Percentiles rank a stretch among this genome's conserved stretches.
Evolutionary conservation across 2,888 invertebrate genomes (phyloP).

Genomic region (Agrypnus murinus): DNA sequence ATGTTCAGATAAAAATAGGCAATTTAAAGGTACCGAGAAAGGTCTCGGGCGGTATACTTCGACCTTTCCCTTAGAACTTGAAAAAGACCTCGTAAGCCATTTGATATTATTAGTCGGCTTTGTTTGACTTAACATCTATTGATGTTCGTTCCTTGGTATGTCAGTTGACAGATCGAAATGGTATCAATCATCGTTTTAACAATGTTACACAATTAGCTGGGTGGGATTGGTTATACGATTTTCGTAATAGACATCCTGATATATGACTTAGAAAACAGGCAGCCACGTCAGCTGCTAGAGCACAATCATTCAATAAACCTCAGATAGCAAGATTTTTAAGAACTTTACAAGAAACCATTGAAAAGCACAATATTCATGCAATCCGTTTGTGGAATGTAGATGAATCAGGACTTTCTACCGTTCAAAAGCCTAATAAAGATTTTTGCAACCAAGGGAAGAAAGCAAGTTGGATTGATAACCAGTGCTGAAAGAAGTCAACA

Average conservation of each 20-base stretch:
- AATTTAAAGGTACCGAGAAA: conserved; percentile 19
- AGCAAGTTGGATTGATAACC: conserved; percentile 27
- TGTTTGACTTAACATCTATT: conserved; percentile 31
- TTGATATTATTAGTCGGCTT: conserved; percentile 8
- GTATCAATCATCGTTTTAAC: conserved; percentile 26
- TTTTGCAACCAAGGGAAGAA: conserved; percentile 35
- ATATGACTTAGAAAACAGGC: conserved; percentile 33
- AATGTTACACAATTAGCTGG: conserved; percentile 27
- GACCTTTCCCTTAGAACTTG: conserved; percentile 23
- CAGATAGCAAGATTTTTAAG: no score
- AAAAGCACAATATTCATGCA: no score
- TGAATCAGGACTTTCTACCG: background rate
- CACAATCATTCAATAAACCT: no score
- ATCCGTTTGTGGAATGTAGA: no score
- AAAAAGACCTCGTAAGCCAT: conserved; percentile 25
- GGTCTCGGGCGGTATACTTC: conserved; percentile 25
- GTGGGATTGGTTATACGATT: conserved; percentile 38
- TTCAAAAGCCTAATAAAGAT: conserved; percentile 23
- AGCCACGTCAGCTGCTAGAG: conserved; percentile 23
- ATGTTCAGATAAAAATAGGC: conserved; percentile 24
- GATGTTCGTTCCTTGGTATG: conserved; percentile 26
- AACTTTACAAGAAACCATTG: no score
- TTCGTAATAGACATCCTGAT: conserved; percentile 28
- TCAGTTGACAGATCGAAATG: conserved; percentile 27
- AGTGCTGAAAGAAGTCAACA: conserved; percentile 36